Base-by-base conservation (phyloP, 1,140 invertebrate genomes). In the Sinonovacula constricta region DNA sequence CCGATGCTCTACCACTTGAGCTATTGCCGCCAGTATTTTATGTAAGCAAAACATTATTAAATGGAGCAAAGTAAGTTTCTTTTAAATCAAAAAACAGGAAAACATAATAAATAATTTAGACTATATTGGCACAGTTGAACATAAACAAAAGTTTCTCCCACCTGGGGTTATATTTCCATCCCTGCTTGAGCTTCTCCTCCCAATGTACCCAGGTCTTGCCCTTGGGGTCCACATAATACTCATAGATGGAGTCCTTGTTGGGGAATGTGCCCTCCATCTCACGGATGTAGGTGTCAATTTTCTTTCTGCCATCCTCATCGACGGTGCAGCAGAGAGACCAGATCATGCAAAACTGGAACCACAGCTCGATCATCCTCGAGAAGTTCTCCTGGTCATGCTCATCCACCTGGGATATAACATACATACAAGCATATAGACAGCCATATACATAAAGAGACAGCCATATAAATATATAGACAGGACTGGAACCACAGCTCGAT, bases 211-310 rank as follows among this genome's bases (percentile, higher is more conserved):
- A 95, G 67, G 91, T 91, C 56, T 93, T 92, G 54, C 93, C 92
- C 70, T 93, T 92, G 18, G 93, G 91, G 86, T 97, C 95, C 2
- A 97, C 94, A 88, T 93, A 95, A 91, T 97, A 97, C 88, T 97
- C 96, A 91, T 95, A 97, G 2, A 97, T 93, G 0, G 95, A 95
- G 85, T 96, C 95, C 83, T 95, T 95, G 31, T 96, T 92, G 0
- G 96, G 95, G 90, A 96, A 96, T 0, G 94, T 93, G 10, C 94
- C 94, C 87, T 97, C 96, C 86, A 95, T 93, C 91, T 97, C 95
- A 70, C 95, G 93, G 34, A 97, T 93, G 90, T 94, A 96, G 83
- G 93, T 93, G 92, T 97, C 95, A 65, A 97, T 92, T 90, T 94
- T 95, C 74, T 93, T 93, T 14, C 95, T 93, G n/a, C 95, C 94